Percentiles rank a stretch among this genome's conserved stretches.
These are phyloP conservation scores for Hippoglossus stenolepis DNA, from an alignment of 2,113 vertebrate species.

Conservation along the genomic window DNA sequence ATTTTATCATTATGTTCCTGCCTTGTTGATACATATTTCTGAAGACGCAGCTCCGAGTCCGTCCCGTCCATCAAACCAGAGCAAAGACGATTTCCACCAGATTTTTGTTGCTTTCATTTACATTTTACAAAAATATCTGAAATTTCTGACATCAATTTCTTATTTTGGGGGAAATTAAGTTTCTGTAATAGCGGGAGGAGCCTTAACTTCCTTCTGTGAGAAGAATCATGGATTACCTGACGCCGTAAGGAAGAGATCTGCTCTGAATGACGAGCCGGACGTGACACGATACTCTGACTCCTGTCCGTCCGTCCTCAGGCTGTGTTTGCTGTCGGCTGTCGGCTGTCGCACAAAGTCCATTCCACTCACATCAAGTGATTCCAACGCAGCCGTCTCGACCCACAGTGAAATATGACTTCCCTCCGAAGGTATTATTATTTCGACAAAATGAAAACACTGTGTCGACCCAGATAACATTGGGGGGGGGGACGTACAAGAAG, in stretches of 20 bases:
- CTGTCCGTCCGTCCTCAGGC: conserved; percentile 35
- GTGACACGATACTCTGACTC: not conserved
- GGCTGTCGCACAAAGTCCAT: conserved; percentile 37
- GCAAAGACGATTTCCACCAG: conserved; percentile 9
- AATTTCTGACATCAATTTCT: no score
- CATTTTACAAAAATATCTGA: not conserved
- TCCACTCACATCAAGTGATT: conserved; percentile 56
- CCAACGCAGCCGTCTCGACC: conserved; percentile 44
- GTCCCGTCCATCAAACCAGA: conserved; percentile 16
- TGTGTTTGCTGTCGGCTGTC: conserved; percentile 34
- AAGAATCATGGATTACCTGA: no score
- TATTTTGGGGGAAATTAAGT: no score
- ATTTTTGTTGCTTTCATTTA: conserved; percentile 13
- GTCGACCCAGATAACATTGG: conserved; percentile 67
- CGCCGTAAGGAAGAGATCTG: no score
- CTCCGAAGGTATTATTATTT: conserved; percentile 55
- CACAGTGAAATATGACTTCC: conserved; percentile 48
- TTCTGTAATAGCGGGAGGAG: no score
- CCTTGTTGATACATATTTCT: conserved; percentile 50
- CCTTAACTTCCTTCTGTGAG: no score
- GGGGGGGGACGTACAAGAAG: conserved; percentile 18
- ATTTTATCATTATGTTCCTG: conserved; percentile 33
- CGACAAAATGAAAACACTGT: conserved; percentile 61
- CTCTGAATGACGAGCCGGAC: no score
- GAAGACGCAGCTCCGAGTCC: not conserved